Percentiles rank a stretch among this genome's conserved stretches.
Conservation (phyloP, 2,888 invertebrate species). For the Erebia ligea region DNA sequence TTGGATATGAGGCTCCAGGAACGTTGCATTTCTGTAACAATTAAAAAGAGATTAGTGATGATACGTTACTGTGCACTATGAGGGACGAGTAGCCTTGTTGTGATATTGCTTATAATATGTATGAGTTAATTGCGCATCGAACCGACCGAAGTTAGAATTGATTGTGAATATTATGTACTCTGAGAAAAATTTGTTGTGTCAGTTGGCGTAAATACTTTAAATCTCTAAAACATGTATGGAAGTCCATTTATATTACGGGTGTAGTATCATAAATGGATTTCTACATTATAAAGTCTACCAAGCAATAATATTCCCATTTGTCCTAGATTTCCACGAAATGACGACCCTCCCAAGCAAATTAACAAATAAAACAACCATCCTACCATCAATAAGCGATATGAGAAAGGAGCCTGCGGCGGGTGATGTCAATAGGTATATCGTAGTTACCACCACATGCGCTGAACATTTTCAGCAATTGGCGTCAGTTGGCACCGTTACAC, state of each 20-base stretch:
- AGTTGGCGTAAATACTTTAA: no score
- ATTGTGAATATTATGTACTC: no score
- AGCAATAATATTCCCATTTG: not conserved
- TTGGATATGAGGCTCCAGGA: conserved; percentile 89
- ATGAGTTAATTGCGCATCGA: no score
- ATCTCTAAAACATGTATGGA: not conserved
- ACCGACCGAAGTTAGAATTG: no score
- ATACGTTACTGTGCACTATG: not conserved
- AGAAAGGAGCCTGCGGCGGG: conserved; percentile 16
- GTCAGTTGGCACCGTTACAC: conserved; percentile 28
- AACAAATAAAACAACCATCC: conserved; percentile 17
- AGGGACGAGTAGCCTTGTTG: no score
- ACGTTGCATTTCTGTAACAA: conserved; percentile 88
- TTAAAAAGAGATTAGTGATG: not conserved
- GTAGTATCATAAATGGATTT: not conserved
- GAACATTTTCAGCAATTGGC: conserved; percentile 40
- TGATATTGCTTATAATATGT: no score
- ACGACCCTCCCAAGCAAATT: not conserved
- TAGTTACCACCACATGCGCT: conserved; percentile 30
- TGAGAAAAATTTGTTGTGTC: no score
- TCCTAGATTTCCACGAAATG: not conserved
- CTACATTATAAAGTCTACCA: not conserved
- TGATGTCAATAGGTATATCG: conserved; percentile 33
- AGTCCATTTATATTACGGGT: not conserved
- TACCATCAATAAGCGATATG: conserved; percentile 20